These are phyloP conservation scores for Trachythela sp. DNA, from an alignment of 64 coral and sea anemone species.

Conservation along the genomic window DNA sequence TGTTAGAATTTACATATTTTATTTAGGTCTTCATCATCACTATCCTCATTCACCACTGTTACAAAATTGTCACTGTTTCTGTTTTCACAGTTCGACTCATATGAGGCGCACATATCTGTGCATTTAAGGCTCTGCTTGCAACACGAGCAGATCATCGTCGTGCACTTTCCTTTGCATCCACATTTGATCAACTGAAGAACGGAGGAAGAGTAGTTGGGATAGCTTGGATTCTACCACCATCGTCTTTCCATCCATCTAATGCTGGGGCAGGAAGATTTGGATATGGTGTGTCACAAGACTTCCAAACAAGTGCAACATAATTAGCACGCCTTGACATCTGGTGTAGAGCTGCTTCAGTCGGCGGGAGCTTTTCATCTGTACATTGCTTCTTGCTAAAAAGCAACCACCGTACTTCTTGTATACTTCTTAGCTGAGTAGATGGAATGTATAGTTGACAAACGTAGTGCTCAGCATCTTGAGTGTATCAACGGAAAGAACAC, in stretches of 20 bases:
- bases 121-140: slow-evolving; percentile 1
- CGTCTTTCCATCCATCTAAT: slow-evolving; percentile 31
- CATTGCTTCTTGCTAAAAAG: slow-evolving; percentile 55
- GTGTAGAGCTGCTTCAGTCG: slow-evolving; percentile 30
- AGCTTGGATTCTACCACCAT: slow-evolving; percentile 20
- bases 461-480: background rate
- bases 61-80: background rate
- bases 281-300: background rate
- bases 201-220: slow-evolving; percentile 38
- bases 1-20: too few species aligned
- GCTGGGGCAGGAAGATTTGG: slow-evolving; percentile 18
- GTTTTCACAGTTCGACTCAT: too few species aligned
- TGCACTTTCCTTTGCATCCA: background rate
- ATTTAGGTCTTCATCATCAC: slow-evolving; percentile 15
- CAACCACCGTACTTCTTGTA: slow-evolving; percentile 45
- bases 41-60: slow-evolving; percentile 17
- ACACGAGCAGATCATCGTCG: background rate
- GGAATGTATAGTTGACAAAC: slow-evolving; percentile 32
- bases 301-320: slow-evolving; percentile 45
- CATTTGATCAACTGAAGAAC: slow-evolving; percentile 48
- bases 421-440: background rate
- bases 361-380: slow-evolving; percentile 31
- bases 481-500: background rate
- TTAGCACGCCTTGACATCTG: slow-evolving; percentile 40
- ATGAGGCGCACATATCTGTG: background rate